Percentiles rank a stretch among this genome's conserved stretches.
phyloP scores from a whole-genome alignment of 2,113 vertebrate species.

The Microcebus tavaratra region DNA sequence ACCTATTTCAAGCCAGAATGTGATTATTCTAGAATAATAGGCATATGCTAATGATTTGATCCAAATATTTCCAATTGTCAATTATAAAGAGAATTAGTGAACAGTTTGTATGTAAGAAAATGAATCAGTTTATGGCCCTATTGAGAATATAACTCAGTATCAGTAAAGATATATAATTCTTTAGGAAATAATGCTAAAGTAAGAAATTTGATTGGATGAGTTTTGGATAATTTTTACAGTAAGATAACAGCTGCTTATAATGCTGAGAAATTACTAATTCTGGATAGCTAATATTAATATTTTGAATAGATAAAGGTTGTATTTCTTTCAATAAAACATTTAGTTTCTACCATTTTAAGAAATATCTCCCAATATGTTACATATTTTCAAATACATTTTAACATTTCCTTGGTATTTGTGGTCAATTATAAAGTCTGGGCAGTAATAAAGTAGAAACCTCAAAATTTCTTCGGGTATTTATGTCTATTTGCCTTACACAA shows the following conservation, averaged over 20 bases:
- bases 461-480: background rate
- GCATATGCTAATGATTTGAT: background rate
- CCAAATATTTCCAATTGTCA: background rate
- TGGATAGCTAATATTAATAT: background rate
- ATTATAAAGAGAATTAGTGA: background rate
- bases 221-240: background rate
- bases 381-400: slow-evolving; percentile 27
- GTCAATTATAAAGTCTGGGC: background rate
- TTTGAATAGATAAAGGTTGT: background rate
- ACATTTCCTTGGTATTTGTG: background rate
- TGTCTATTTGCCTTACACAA: background rate
- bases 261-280: slow-evolving; percentile 17
- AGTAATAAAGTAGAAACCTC: background rate
- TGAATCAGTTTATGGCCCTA: background rate
- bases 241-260: background rate
- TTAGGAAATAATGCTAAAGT: background rate
- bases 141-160: background rate
- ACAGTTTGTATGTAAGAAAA: background rate
- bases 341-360: slow-evolving; percentile 5
- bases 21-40: background rate
- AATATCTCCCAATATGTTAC: background rate
- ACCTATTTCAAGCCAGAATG: background rate
- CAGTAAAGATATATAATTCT: background rate
- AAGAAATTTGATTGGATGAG: background rate
- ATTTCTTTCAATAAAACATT: background rate